Conservation (phyloP, 2,888 invertebrate species). For the Caenorhabditis sp. region DNA sequence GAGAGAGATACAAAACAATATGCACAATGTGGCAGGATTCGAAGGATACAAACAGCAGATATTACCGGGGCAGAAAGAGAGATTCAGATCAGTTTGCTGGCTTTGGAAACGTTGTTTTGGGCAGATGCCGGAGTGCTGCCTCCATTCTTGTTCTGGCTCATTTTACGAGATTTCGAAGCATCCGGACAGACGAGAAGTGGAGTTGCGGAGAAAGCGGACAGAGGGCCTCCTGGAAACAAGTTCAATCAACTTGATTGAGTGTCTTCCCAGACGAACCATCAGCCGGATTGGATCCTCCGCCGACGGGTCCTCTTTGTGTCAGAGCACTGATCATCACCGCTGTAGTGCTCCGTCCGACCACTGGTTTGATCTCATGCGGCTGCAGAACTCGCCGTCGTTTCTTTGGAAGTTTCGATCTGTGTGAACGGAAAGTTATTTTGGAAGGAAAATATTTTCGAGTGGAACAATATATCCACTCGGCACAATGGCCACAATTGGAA, state of each 20-base stretch:
- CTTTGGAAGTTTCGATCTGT: conserved; percentile 80
- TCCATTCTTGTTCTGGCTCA: conserved; percentile 52
- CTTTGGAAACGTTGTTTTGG: conserved; percentile 32
- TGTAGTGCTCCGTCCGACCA: conserved; percentile 74
- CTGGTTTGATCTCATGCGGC: conserved; percentile 77
- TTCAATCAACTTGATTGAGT: background rate
- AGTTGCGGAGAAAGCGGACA: conserved; percentile 61
- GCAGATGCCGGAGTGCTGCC: background rate
- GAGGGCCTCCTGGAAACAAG: conserved; percentile 44
- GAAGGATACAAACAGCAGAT: background rate
- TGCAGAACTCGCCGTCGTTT: conserved; percentile 79
- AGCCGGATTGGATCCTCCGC: conserved; percentile 51
- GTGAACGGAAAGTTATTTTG: background rate
- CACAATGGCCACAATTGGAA: background rate
- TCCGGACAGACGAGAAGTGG: conserved; percentile 67
- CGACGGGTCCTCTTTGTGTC: conserved; percentile 65
- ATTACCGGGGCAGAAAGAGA: conserved; percentile 7
- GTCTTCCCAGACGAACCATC: conserved; percentile 21
- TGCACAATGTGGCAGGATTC: conserved; percentile 1
- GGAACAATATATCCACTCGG: background rate
- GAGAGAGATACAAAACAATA: conserved; percentile 10
- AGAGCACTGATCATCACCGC: conserved; percentile 75
- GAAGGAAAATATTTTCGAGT: conserved; percentile 32
- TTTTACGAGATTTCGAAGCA: conserved; percentile 29
- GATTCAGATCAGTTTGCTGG: conserved; percentile 43